Evolutionary conservation across 1,140 invertebrate genomes (phyloP).

Genomic region (Bombus confusus): DNA sequence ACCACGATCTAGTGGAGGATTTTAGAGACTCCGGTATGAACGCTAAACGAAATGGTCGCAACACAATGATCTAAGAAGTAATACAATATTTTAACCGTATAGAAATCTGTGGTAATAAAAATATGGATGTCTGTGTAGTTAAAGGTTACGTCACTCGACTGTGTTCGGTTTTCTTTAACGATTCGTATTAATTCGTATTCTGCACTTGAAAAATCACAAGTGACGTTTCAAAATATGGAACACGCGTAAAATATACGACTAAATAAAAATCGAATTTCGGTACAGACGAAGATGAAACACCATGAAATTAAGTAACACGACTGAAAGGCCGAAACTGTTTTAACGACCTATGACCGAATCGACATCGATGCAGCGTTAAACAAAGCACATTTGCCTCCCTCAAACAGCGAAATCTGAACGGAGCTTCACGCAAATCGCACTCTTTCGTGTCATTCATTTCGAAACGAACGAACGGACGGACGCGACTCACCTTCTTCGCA

Average conservation of each 20-base stretch:
- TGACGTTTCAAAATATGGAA: neutral
- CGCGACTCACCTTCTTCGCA: constrained; percentile 16
- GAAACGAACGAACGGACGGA: neutral
- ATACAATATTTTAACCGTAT: too few species aligned
- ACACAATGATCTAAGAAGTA: too few species aligned
- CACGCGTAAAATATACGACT: neutral
- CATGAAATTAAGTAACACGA: too few species aligned
- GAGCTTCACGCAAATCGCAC: neutral
- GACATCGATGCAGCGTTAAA: neutral
- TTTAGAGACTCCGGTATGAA: too few species aligned
- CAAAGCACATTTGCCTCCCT: neutral
- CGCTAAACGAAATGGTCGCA: too few species aligned
- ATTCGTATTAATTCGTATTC: neutral
- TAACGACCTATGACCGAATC: neutral
- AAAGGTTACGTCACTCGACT: too few species aligned
- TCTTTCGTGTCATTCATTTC: neutral
- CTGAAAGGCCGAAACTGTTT: neutral
- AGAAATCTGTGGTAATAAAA: too few species aligned
- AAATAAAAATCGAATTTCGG: neutral
- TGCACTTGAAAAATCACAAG: too few species aligned
- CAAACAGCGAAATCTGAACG: neutral
- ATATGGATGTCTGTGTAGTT: too few species aligned
- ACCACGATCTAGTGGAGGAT: too few species aligned
- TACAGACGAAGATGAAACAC: neutral
- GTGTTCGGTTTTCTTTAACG: too few species aligned